These are phyloP conservation scores for Scaeva pyrastri DNA, from an alignment of 2,888 invertebrate genomes.

Conservation along the genomic window DNA sequence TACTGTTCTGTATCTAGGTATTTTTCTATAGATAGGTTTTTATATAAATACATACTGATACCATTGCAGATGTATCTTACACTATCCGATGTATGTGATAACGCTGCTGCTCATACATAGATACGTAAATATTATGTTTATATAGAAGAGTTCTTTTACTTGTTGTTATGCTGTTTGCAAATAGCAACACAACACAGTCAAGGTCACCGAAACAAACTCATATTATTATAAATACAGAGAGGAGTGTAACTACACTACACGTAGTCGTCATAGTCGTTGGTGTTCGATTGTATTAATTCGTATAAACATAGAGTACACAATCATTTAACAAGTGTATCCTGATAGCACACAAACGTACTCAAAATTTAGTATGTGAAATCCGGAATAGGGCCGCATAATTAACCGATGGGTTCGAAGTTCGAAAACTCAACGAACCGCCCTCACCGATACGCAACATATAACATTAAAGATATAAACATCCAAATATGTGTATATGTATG, in stretches of 20 bases:
- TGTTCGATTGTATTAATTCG: too few species aligned
- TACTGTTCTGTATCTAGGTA: slow-evolving; percentile 26
- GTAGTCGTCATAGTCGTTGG: too few species aligned
- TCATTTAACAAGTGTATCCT: slow-evolving; percentile 25
- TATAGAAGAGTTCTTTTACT: slow-evolving; percentile 21
- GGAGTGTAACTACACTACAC: slow-evolving; percentile 59
- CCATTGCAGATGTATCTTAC: slow-evolving; percentile 42
- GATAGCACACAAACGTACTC: slow-evolving; percentile 62
- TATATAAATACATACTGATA: slow-evolving; percentile 22
- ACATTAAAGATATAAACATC: slow-evolving; percentile 30
- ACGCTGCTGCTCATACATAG: background rate
- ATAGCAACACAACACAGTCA: slow-evolving; percentile 51
- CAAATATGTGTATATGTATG: background rate
- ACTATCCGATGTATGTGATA: slow-evolving; percentile 54
- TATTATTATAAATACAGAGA: slow-evolving; percentile 26
- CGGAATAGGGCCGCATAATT: slow-evolving; percentile 72
- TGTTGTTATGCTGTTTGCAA: slow-evolving; percentile 4
- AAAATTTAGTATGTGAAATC: slow-evolving; percentile 73
- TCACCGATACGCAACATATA: slow-evolving; percentile 28
- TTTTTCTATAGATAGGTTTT: slow-evolving; percentile 10
- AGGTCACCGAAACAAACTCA: slow-evolving; percentile 64
- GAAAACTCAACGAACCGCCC: background rate
- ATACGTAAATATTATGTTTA: background rate
- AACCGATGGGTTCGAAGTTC: slow-evolving; percentile 12
- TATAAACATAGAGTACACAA: slow-evolving; percentile 43